phyloP scores from a whole-genome alignment of 1,140 invertebrate genomes.

The Spodoptera frugiperda region DNA sequence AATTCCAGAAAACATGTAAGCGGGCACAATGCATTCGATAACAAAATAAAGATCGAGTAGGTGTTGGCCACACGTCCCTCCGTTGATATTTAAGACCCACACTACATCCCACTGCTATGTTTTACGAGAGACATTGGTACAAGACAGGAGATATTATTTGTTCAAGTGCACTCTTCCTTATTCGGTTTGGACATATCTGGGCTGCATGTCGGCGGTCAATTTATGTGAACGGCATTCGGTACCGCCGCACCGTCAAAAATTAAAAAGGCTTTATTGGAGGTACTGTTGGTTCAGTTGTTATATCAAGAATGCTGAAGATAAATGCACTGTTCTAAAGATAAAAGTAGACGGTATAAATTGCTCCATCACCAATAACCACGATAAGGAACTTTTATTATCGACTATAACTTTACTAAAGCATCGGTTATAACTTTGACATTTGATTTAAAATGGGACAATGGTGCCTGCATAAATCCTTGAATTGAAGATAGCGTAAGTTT shows the following conservation, averaged over 20 bases:
- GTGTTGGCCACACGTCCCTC: slow-evolving; percentile 50
- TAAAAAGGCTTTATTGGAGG: slow-evolving; percentile 35
- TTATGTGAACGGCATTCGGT: slow-evolving; percentile 52
- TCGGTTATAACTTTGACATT: background rate
- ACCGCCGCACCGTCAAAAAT: slow-evolving; percentile 35
- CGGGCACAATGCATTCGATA: slow-evolving; percentile 36
- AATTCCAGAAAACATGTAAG: slow-evolving; percentile 39
- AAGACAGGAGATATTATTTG: slow-evolving; percentile 66
- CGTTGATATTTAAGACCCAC: slow-evolving; percentile 50
- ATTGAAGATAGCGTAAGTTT: slow-evolving; percentile 24
- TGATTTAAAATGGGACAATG: background rate
- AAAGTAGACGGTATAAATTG: too few relatives aligned
- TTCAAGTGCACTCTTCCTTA: slow-evolving; percentile 73
- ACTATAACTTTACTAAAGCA: too few relatives aligned
- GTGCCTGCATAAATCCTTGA: slow-evolving; percentile 1
- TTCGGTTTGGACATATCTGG: slow-evolving; percentile 54
- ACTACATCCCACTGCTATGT: slow-evolving; percentile 49
- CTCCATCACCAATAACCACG: too few relatives aligned
- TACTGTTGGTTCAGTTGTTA: slow-evolving; percentile 31
- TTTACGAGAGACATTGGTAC: slow-evolving; percentile 53
- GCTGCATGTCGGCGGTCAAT: slow-evolving; percentile 52
- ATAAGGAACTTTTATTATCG: too few relatives aligned
- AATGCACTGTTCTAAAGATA: background rate
- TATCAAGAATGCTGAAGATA: background rate
- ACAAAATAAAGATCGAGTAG: slow-evolving; percentile 48